Conservation (phyloP, 2,113 vertebrate genomes). For the Albula glossodonta region DNA sequence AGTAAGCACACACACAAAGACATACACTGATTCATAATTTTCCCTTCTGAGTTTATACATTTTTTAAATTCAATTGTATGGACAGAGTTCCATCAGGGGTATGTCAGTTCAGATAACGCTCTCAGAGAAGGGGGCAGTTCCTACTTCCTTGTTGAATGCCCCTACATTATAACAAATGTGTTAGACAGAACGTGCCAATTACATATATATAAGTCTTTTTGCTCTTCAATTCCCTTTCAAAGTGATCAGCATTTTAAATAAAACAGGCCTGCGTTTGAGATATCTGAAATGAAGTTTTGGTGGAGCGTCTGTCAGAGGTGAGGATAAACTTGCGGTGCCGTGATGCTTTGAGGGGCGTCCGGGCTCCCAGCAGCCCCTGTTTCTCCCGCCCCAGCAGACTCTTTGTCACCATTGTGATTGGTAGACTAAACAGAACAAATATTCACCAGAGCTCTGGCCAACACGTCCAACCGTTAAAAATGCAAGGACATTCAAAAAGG, state of each 20-base stretch:
- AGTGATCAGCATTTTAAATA: slow-evolving; percentile 52
- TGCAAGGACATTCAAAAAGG: slow-evolving; percentile 54
- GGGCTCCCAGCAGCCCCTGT: slow-evolving; percentile 18
- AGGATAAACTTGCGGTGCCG: slow-evolving; percentile 37
- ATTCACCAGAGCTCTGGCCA: slow-evolving; percentile 63
- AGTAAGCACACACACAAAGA: no score
- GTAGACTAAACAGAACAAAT: slow-evolving; percentile 91
- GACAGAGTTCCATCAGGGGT: neutral
- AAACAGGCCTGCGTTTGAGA: slow-evolving; percentile 56
- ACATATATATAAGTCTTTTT: neutral
- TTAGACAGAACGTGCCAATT: neutral
- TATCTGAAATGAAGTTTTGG: slow-evolving; percentile 47
- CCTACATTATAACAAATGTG: slow-evolving; percentile 43
- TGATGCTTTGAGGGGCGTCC: slow-evolving; percentile 41
- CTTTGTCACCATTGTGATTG: slow-evolving; percentile 86
- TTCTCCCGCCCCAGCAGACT: slow-evolving; percentile 71
- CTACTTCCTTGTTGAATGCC: slow-evolving; percentile 52
- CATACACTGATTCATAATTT: neutral
- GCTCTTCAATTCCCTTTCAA: slow-evolving; percentile 41
- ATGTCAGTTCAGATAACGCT: neutral
- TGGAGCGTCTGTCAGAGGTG: slow-evolving; percentile 52
- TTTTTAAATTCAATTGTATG: no score
- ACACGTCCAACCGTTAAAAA: slow-evolving; percentile 55
- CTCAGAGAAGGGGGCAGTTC: slow-evolving; percentile 11
- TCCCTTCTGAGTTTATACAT: neutral